Evolutionary conservation across 2,888 invertebrate species (phyloP), one percentile per base, ranked within the genome.

Genomic region (Craniophora ligustri): DNA sequence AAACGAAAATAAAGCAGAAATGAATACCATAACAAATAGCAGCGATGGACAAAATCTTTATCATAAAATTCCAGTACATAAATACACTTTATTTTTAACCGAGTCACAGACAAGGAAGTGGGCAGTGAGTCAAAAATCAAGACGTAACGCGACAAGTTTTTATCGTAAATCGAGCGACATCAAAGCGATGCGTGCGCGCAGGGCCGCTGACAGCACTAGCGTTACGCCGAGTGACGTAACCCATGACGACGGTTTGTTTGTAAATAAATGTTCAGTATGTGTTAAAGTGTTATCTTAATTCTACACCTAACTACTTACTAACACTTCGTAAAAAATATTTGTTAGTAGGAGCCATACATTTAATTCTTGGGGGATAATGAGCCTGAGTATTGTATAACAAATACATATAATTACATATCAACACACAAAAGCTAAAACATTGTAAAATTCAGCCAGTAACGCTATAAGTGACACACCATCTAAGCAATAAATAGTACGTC

Each of bases 101-200:
- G 47, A 72, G 48, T 42, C 50, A 14, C 40, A 57, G 23, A 67
- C 67, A 34, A 66, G 75, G 67, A 70, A 72, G 64, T 59, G 23
- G 31, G 57, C 42, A 61, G 68, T 75, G 67, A 67, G 70, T 76
- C 73, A 76, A 73, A 73, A 75, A 62, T 76, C 73, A 76, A 72
- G 72, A 76, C 62, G 72, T 67, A 72, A 72, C 66, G 41, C 48
- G 50, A 56, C 51, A 45, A 61, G 41, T 57, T 62, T 60, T 61
- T 78, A 75, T 83, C 81, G 72, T 84, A 76, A 79, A 81, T 81
- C 74, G 75, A 75, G 44, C 53, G 62, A 83, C 79, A 75, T 86
- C 83, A 84, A 86, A 86, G 85, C 58, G 50, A 8, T 47, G 58
- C 45, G 64, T 49, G 39, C 51, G 67, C 57, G 51, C 36, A 32